Evolutionary conservation across 2,113 vertebrate species (phyloP).

Genomic region (Rhinolophus ferrumequinum): DNA sequence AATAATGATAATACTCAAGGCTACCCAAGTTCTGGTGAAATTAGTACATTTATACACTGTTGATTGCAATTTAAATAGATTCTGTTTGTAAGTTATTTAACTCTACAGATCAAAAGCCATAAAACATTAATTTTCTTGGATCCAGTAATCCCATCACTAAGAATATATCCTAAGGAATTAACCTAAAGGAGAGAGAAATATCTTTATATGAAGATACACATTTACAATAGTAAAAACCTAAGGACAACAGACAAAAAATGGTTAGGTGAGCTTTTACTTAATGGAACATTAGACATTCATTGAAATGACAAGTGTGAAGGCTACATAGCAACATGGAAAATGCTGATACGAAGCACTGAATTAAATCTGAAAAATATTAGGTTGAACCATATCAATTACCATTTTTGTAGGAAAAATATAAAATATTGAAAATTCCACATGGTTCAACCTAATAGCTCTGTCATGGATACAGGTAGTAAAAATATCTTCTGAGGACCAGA

Average conservation of each 20-base stretch:
- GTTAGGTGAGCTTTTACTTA: background rate
- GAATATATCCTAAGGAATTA: constrained; percentile 11
- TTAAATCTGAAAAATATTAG: constrained; percentile 5
- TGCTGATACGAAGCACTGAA: background rate
- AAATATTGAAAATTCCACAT: background rate
- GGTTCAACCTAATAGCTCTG: background rate
- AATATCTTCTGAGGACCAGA: background rate
- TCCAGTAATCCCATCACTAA: background rate
- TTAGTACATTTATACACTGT: background rate
- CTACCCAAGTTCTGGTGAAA: constrained; percentile 58
- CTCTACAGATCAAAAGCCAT: background rate
- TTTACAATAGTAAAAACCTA: background rate
- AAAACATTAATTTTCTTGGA: constrained; percentile 32
- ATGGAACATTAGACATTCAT: background rate
- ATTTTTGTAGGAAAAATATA: constrained; percentile 10
- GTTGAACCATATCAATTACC: background rate
- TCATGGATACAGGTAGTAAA: background rate
- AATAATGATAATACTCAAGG: constrained; percentile 61
- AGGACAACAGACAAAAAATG: background rate
- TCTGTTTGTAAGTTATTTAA: constrained; percentile 48
- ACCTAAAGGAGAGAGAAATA: background rate
- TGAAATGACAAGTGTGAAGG: background rate
- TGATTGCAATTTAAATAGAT: constrained; percentile 51
- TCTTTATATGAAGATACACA: background rate
- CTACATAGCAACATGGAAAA: background rate